phyloP scores from a whole-genome alignment of 1,140 invertebrate species.

The Euura saliciscinereae region DNA sequence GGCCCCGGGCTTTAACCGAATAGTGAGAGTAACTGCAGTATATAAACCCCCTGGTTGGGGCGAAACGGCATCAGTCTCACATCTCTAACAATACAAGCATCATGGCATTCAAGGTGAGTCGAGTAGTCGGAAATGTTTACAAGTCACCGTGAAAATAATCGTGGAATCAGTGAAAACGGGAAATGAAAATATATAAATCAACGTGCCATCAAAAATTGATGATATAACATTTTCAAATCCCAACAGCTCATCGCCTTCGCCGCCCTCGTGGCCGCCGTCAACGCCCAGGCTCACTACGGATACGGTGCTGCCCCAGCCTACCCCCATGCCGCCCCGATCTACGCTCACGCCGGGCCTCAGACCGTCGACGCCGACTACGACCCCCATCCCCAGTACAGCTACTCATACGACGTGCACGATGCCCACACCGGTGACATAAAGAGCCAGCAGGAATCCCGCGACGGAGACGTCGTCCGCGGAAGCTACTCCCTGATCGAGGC shows the following conservation, averaged over 20 bases:
- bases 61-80: not conserved
- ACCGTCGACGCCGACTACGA: conserved; percentile 19
- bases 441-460: conserved; percentile 22
- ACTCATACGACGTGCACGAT: conserved; percentile 20
- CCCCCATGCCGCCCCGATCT: conserved; percentile 12
- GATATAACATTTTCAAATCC: too few relatives aligned
- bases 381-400: conserved; percentile 23
- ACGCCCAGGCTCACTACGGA: conserved; percentile 24
- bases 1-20: not conserved
- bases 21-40: not conserved
- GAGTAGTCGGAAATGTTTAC: not conserved
- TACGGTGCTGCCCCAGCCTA: conserved; percentile 23
- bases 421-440: conserved; percentile 26
- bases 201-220: too few relatives aligned
- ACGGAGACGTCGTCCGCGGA: conserved; percentile 27
- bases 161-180: not conserved
- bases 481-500: conserved; percentile 24
- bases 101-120: conserved; percentile 5
- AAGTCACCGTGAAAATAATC: not conserved
- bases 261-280: conserved; percentile 38
- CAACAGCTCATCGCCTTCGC: conserved; percentile 41
- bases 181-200: not conserved
- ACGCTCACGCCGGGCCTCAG: not conserved
- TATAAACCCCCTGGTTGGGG: not conserved
- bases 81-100: not conserved